Base-by-base conservation (phyloP, 1,140 invertebrate genomes). In the Drosophila rufa region DNA sequence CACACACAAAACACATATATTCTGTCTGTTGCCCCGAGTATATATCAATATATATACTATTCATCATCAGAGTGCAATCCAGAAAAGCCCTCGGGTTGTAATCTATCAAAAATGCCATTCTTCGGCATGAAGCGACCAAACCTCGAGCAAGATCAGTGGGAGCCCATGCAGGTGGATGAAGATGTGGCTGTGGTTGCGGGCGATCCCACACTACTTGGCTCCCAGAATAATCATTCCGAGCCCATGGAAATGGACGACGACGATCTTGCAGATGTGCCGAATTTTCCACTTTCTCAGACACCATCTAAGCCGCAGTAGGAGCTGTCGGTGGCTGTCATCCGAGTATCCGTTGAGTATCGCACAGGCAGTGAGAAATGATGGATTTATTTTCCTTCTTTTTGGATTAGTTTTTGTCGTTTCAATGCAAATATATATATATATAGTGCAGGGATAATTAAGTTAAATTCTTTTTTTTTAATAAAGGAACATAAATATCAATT, bases 111-210 rank as follows among this genome's bases (percentile, higher is more conserved):
- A n/a, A 50, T 53, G 50, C n/a, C 30, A 17, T 4, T 4, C 11
- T 8, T 8, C 50, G 50, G 30, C 50, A 36, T 1, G 14, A 8
- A 53, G 6, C n/a, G n/a, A 53, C 15, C 4, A 11, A 14, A 14
- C 19, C 11, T 53, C 12, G 7, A 36, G n/a, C 11, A 36, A 53
- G 50, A 53, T 53, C 50, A 53, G 4, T 36, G 30, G 50, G 50
- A 53, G 50, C 50, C 50, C 17, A 53, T 53, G 50, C 30, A 53
- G 2, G 50, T 53, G 5, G 30, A 50, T 25, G 47, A 27, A 1
- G 8, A 53, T 15, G 50, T 33, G 27, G n/a, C n/a, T 51, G 50
- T 53, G 50, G 50, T 30, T 19, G 50, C 30, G 50, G 50, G n/a
- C n/a, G 11, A 36, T 19, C n/a, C 5, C 3, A 25, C 3, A 25